phyloP scores from a whole-genome alignment of 2,888 invertebrate genomes.

The Cephalotes varians region DNA sequence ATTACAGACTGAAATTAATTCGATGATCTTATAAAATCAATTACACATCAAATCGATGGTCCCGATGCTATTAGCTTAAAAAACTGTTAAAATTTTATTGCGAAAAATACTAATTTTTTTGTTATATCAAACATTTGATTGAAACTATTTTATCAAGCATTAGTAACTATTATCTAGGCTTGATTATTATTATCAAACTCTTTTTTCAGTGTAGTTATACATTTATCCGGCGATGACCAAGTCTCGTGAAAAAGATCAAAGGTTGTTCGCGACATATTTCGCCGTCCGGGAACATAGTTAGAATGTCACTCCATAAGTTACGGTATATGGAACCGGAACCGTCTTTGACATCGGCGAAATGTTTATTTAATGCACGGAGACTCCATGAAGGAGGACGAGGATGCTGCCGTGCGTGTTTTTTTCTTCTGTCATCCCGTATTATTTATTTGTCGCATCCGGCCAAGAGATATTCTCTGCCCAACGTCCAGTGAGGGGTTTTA shows the following conservation, averaged over 20 bases:
- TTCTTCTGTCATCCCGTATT: slow-evolving; percentile 34
- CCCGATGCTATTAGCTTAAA: no score
- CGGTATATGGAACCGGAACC: slow-evolving; percentile 67
- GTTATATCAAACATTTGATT: no score
- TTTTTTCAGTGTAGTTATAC: background rate
- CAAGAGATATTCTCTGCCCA: background rate
- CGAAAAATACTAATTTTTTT: no score
- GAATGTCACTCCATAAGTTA: slow-evolving; percentile 76
- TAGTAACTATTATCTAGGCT: no score
- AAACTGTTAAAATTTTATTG: no score
- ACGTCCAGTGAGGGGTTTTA: slow-evolving; percentile 21
- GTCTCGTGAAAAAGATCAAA: slow-evolving; percentile 34
- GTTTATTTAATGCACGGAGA: slow-evolving; percentile 74
- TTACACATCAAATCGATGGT: no score
- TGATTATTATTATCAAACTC: no score
- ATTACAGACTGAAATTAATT: no score
- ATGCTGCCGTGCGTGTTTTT: background rate
- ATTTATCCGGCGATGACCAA: background rate
- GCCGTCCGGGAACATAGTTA: slow-evolving; percentile 70
- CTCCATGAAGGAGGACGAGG: slow-evolving; percentile 30
- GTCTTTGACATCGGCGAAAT: slow-evolving; percentile 67
- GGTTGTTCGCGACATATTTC: slow-evolving; percentile 65
- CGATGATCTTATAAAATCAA: no score
- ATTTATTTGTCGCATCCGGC: slow-evolving; percentile 17
- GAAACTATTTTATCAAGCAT: no score